Base-by-base conservation (phyloP, 2,888 invertebrate genomes). In the Sphinx pinastri region DNA sequence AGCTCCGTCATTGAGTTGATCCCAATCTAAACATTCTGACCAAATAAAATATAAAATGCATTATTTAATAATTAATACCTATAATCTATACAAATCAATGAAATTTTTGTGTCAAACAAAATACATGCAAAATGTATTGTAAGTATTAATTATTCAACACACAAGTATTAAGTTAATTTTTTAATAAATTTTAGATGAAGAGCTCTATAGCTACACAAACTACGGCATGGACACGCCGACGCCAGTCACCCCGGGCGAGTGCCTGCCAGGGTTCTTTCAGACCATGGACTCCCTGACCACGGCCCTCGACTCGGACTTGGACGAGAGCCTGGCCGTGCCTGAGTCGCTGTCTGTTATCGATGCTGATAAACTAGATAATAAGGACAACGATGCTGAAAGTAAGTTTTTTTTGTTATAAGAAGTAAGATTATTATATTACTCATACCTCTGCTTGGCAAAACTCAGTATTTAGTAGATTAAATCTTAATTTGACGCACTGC, bases 311-410 rank as follows among this genome's bases (percentile, higher is more conserved):
- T 96, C 96, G 0, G 98, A 98, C 80, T 98, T 96, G 80, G 98
- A 98, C 85, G 97, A 97, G 86, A 96, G 96, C 78, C 92, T 97
- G 51, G 97, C 95, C 57, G 96, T 97, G 76, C 97, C 97, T 0
- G 97, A 97, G 82, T 96, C 96, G 8, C 93, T 97, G 59, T 96
- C 96, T 16, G 95, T 96, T 66, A 93, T 96, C 55, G 95, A 96
- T 45, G 86, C 93, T 58, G 94, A 95, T 60, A 91, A 90, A 74
- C 75, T 75, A n/a, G 86, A 83, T 38, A 81, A 76, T 68, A 90
- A 91, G 51, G 90, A 87, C 69, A 82, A 79, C 63, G 89, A 88
- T 82, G 84, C 69, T 25, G 47, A 8, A 25, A 82, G 89, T 88
- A 77, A 73, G 83, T 79, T 25, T 25, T 25, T 25, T 1, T 25